These are phyloP conservation scores for Ferdinandea cuprea DNA, from an alignment of 2,888 invertebrate species.

Conservation along the genomic window DNA sequence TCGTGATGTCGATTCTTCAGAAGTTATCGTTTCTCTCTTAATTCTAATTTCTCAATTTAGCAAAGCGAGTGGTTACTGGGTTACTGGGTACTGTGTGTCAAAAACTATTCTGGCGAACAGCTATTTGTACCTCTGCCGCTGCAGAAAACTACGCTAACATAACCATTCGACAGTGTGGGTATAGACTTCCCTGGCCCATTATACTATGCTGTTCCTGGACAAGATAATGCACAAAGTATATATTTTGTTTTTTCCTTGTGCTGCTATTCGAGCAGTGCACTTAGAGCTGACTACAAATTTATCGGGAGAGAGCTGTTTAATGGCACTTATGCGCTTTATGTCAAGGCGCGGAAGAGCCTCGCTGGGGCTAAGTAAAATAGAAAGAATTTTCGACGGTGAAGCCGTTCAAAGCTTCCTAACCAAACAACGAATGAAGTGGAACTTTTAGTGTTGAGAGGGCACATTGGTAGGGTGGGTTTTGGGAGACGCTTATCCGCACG, in stretches of 20 bases:
- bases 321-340: constrained; percentile 24
- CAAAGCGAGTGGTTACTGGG: constrained; percentile 12
- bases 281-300: constrained; percentile 33
- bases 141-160: too few species aligned
- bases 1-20: background rate
- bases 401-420: too few species aligned
- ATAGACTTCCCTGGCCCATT: too few species aligned
- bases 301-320: constrained; percentile 6
- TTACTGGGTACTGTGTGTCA: too few species aligned
- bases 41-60: constrained; percentile 11
- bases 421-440: constrained; percentile 16
- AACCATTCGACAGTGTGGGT: too few species aligned
- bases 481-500: constrained; percentile 63
- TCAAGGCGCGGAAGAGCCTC: constrained; percentile 21
- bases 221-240: too few species aligned
- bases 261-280: constrained; percentile 45
- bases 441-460: constrained; percentile 22
- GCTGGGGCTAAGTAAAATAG: constrained; percentile 1
- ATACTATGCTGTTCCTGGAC: too few species aligned
- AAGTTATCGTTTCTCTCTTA: background rate
- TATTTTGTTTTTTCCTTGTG: constrained; percentile 45
- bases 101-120: constrained; percentile 7
- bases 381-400: too few species aligned
- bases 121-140: constrained; percentile 39
- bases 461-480: constrained; percentile 67